Evolutionary conservation across 2,888 invertebrate species (phyloP).

Genomic region (Phlogophora meticulosa): DNA sequence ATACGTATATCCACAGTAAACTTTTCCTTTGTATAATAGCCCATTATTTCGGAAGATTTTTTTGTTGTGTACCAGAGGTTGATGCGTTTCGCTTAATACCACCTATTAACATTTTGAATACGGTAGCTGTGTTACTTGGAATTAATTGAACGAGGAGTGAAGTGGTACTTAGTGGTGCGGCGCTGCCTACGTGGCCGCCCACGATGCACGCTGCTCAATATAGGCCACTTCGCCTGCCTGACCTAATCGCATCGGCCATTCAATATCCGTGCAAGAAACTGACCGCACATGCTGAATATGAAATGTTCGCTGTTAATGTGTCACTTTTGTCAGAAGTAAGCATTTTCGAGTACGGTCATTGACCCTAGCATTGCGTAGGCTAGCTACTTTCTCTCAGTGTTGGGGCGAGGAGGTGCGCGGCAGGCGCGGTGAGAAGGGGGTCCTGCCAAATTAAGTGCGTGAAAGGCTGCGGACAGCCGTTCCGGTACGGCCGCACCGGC

Average conservation of each 20-base stretch:
- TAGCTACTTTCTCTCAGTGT: slow-evolving; percentile 90
- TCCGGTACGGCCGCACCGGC: slow-evolving; percentile 74
- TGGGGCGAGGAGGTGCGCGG: slow-evolving; percentile 80
- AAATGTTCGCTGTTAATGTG: slow-evolving; percentile 88
- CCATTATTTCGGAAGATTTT: slow-evolving; percentile 33
- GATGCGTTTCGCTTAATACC: slow-evolving; percentile 22
- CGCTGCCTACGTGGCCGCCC: slow-evolving; percentile 70
- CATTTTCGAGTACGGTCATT: slow-evolving; percentile 90
- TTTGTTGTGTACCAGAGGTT: slow-evolving; percentile 25
- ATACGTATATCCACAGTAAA: slow-evolving; percentile 25
- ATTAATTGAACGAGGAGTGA: slow-evolving; percentile 30
- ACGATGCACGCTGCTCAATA: slow-evolving; percentile 70
- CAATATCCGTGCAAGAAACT: slow-evolving; percentile 86
- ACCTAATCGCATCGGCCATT: slow-evolving; percentile 83
- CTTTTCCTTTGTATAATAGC: slow-evolving; percentile 30
- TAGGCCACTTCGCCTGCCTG: slow-evolving; percentile 73
- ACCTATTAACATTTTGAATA: slow-evolving; percentile 24
- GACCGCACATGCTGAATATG: slow-evolving; percentile 89
- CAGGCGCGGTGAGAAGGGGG: slow-evolving; percentile 83
- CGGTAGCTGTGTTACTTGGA: slow-evolving; percentile 17
- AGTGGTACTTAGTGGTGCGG: slow-evolving; percentile 29
- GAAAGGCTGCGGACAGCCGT: slow-evolving; percentile 87
- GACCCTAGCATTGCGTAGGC: slow-evolving; percentile 91
- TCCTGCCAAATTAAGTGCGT: slow-evolving; percentile 90
- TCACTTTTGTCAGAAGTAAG: slow-evolving; percentile 90